Evolutionary conservation across 2,797 vertebrate genomes (phyloP).

Genomic region (Pseudocheirus occidentalis): DNA sequence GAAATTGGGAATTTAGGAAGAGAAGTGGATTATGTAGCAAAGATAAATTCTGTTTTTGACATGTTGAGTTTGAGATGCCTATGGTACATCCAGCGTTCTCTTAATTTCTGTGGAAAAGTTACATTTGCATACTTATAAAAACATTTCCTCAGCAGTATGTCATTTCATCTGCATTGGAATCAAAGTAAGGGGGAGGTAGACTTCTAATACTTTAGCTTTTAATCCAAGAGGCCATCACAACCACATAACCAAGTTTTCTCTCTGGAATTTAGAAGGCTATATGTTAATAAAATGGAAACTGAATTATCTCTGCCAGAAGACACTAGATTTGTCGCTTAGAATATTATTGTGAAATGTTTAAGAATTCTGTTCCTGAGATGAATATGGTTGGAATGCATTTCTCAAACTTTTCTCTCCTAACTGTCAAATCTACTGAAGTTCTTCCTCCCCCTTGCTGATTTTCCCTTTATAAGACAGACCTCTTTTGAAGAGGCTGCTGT

Average conservation of each 20-base stretch:
- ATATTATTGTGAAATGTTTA: conserved; percentile 6
- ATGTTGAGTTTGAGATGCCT: background rate
- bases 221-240: background rate
- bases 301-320: conserved; percentile 25
- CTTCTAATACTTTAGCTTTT: background rate
- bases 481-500: conserved; percentile 48
- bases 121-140: background rate
- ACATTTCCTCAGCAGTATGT: background rate
- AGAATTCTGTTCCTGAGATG: conserved; percentile 36
- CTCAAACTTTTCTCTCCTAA: conserved; percentile 39
- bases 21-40: background rate
- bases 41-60: background rate
- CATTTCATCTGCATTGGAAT: background rate
- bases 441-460: conserved; percentile 31
- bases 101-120: background rate
- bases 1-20: background rate
- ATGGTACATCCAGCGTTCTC: background rate
- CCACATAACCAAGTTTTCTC: background rate
- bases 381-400: conserved; percentile 40
- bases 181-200: background rate
- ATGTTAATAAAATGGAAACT: background rate
- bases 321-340: conserved; percentile 1
- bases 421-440: conserved; percentile 49
- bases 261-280: background rate
- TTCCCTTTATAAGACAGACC: conserved; percentile 51